Percentiles rank a stretch among this genome's conserved stretches.
Conservation (phyloP, 2,797 vertebrate genomes). For the Thamnophis elegans region DNA sequence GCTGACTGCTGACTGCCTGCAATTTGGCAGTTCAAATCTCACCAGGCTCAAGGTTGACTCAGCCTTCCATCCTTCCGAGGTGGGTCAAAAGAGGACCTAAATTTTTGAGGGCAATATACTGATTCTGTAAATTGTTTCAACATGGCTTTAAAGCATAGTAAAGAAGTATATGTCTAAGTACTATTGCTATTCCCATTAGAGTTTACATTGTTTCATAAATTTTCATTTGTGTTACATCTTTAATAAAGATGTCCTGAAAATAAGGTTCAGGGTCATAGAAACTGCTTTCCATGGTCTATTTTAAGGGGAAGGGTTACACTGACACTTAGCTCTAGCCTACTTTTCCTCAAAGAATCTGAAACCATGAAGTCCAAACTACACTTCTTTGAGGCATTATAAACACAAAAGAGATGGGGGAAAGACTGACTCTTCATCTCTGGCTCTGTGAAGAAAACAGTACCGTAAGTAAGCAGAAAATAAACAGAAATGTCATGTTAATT, state of each 20-base stretch:
- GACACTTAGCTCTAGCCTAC: neutral
- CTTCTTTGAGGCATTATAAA: neutral
- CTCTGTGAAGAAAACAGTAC: neutral
- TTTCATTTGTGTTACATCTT: neutral
- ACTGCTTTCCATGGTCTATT: neutral
- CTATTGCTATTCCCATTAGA: neutral
- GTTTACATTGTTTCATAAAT: neutral
- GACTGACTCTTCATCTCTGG: neutral
- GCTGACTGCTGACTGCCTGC: too few relatives aligned
- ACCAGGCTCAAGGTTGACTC: too few relatives aligned
- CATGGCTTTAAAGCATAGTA: too few relatives aligned
- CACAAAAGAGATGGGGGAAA: neutral
- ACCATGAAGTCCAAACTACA: neutral
- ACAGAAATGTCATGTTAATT: conserved; percentile 32
- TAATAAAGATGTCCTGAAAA: neutral
- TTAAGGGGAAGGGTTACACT: neutral
- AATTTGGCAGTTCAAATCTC: too few relatives aligned
- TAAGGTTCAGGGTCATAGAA: neutral
- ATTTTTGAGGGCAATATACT: too few relatives aligned
- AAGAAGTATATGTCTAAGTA: too few relatives aligned
- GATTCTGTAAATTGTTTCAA: too few relatives aligned
- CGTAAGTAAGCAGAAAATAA: neutral
- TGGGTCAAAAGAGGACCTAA: too few relatives aligned
- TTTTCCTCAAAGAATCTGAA: neutral
- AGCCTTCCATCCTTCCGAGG: too few relatives aligned